phyloP scores from a whole-genome alignment of 2,888 invertebrate genomes.

The Alcis repandata region DNA sequence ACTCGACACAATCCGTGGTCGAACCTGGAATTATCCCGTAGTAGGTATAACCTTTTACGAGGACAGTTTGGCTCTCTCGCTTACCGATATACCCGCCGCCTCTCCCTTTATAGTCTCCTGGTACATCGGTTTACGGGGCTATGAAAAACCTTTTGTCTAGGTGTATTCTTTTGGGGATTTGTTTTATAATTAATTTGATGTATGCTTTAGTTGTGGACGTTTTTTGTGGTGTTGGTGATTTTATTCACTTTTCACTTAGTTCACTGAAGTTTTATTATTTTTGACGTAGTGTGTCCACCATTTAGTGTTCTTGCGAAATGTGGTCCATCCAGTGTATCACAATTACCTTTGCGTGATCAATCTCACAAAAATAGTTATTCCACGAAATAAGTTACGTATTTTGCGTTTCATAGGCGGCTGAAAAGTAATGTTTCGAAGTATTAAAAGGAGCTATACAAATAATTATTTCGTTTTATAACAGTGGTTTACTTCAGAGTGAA shows the following conservation, averaged over 20 bases:
- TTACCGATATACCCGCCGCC: conserved; percentile 30
- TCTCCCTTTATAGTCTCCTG: conserved; percentile 39
- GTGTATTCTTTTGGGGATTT: conserved; percentile 28
- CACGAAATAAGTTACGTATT: too few species aligned
- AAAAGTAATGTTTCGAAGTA: too few species aligned
- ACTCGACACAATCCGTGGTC: conserved; percentile 20
- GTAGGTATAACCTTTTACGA: conserved; percentile 42
- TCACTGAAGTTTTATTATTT: neutral
- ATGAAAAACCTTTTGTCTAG: conserved; percentile 31
- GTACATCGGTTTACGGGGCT: conserved; percentile 37
- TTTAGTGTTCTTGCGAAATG: too few species aligned
- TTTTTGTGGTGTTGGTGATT: neutral
- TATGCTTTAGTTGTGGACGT: neutral
- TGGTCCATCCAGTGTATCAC: too few species aligned
- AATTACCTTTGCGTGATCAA: too few species aligned
- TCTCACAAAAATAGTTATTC: too few species aligned
- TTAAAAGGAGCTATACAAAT: too few species aligned
- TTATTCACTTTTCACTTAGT: neutral
- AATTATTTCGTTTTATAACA: neutral
- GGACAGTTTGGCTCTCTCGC: conserved; percentile 29
- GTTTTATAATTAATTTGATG: conserved; percentile 27
- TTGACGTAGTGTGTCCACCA: too few species aligned
- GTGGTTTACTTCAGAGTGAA: neutral
- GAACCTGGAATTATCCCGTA: conserved; percentile 31
- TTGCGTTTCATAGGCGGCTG: too few species aligned